Evolutionary conservation across 53 echinoderm and acorn worm genomes (phyloP).

Genomic region (Arbacia lixula): DNA sequence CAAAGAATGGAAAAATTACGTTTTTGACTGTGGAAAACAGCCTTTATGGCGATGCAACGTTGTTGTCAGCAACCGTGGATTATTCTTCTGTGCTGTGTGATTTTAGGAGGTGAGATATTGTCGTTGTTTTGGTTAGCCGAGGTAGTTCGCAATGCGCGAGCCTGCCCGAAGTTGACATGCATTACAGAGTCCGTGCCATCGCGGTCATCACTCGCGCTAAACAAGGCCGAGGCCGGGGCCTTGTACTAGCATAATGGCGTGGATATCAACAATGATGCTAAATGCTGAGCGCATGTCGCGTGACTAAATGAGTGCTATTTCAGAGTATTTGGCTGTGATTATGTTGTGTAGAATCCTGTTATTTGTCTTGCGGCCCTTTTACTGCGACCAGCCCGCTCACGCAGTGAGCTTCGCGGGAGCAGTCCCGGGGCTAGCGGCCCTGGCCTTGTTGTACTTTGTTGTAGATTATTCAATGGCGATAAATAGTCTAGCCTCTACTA

Average conservation of each 20-base stretch:
- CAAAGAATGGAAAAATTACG: constrained; percentile 49
- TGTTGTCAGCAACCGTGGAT: constrained; percentile 54
- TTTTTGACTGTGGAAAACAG: constrained; percentile 49
- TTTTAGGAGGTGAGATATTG: constrained; percentile 56
- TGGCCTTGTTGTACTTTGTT: constrained; percentile 5
- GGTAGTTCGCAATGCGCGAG: constrained; percentile 9
- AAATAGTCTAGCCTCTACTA: too few relatives aligned
- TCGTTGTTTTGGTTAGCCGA: constrained; percentile 33
- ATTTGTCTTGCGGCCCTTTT: too few relatives aligned
- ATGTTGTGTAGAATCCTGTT: too few relatives aligned
- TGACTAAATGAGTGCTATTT: too few relatives aligned
- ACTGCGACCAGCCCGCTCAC: too few relatives aligned
- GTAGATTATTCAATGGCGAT: too few relatives aligned
- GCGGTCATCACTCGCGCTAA: not conserved
- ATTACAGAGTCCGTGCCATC: not conserved
- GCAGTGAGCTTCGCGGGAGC: too few relatives aligned
- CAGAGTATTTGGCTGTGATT: too few relatives aligned
- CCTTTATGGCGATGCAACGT: constrained; percentile 60
- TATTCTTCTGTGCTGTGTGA: constrained; percentile 54
- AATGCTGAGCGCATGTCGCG: too few relatives aligned
- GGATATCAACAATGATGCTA: too few relatives aligned
- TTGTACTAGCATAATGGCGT: constrained; percentile 10
- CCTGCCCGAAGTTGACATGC: not conserved
- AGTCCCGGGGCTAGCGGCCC: not conserved
- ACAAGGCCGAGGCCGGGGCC: constrained; percentile 6